Evolutionary conservation across 2,113 vertebrate species (phyloP), one percentile per base, ranked within the genome.

Genomic region (Henicopernis longicauda): DNA sequence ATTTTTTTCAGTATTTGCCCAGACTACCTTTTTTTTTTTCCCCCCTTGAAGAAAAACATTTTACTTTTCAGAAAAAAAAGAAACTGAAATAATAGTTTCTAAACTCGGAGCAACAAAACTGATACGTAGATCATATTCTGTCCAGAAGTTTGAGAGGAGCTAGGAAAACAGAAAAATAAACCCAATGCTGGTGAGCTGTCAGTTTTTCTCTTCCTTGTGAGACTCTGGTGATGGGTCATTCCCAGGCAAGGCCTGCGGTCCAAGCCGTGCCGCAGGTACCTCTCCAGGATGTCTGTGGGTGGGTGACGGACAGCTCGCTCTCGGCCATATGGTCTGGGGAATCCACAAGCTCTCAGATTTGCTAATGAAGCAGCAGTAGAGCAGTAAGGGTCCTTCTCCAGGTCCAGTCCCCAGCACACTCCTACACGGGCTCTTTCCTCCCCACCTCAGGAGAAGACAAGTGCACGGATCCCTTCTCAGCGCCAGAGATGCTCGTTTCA

Each of bases 391-490:
- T 25, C 34, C 36, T 72, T 50, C 63, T 31, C 29, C 61, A 23
- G 76, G 10, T 21, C 47, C 66, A 27, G 29, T 18, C 11, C 61
- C 72, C 7, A 5, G 55, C 62, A 44, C 25, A 9, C 10, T 14
- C 45, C 2, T 0, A 23, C 32, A 5, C 0, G 3, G 45, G 44
- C 38, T 86, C 58, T 11, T n/a, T 23, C 34, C 63, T 57, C 23
- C 27, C 38, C n/a, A 0, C 26, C 63, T 27, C 26, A 16, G 85
- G 49, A 80, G 70, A 31, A 29, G n/a, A 14, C 34, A 15, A 26
- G 36, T 0, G 21, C 44, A 10, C 0, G 0, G 55, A 38, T 7
- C 20, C 31, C 67, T 72, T 21, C 32, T 11, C 59, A 66, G 77
- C 3, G 0, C 42, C 84, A 17, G 81, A 36, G 57, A 9, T 4